Evolutionary conservation across 2,888 invertebrate species (phyloP).

Genomic region (Norana najaformis): DNA sequence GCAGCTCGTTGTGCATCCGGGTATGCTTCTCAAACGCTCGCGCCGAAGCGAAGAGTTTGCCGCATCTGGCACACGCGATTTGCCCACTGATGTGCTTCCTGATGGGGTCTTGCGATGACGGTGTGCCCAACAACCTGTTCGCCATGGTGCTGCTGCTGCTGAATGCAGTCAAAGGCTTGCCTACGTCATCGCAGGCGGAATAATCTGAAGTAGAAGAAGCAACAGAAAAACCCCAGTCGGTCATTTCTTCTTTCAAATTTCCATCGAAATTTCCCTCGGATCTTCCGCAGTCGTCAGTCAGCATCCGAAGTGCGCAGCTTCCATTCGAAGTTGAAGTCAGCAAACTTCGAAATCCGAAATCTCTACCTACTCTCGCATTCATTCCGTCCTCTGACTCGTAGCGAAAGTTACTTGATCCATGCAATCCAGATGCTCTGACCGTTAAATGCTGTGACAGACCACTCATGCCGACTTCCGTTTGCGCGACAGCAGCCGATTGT

Average conservation of each 20-base stretch:
- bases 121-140: conserved; percentile 79
- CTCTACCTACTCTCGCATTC: not conserved
- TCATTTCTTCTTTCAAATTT: not conserved
- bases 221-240: not conserved
- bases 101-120: conserved; percentile 73
- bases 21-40: conserved; percentile 43
- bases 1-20: conserved; percentile 41
- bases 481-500: not conserved
- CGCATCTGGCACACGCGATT: conserved; percentile 44
- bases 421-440: not conserved
- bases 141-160: not conserved
- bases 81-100: conserved; percentile 68
- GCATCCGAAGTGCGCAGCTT: not conserved
- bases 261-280: not conserved
- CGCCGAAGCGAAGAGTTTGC: conserved; percentile 42
- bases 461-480: not conserved
- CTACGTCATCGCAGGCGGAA: not conserved
- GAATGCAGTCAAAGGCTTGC: not conserved
- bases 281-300: not conserved
- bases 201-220: not conserved
- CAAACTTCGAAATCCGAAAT: not conserved
- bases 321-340: not conserved
- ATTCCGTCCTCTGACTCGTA: not conserved
- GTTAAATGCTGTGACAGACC: not conserved
- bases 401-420: not conserved